Evolutionary conservation across 2,113 vertebrate genomes (phyloP), one percentile per base, ranked within the genome.

Genomic region (Neoarius graeffei): DNA sequence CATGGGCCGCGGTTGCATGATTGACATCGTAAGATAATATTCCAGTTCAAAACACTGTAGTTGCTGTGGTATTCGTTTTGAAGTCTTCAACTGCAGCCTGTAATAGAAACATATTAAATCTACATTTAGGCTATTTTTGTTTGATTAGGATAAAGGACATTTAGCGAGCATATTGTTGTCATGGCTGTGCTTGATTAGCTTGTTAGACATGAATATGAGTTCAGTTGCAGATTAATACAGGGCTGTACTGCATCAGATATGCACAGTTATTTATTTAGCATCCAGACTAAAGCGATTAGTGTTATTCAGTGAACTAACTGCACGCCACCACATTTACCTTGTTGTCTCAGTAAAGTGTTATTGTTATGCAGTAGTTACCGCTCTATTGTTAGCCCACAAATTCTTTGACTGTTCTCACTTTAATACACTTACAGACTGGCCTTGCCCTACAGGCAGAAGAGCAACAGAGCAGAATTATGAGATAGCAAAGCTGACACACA

Each of bases 1-100:
- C 83, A 87, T 86, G 90, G 77, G 86, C 67, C 81, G 54, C 66
- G 88, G 85, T 89, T 85, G 74, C 67, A 60, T 86, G 86, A 91
- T 87, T 87, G 88, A 91, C 90, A 87, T 87, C 54, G 86, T 86
- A 83, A 83, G 83, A 89, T 91, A 90, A 90, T 86, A 89, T 77
- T 79, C 83, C 85, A 56, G 83, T 73, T 76, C 73, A 77, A 87
- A 83, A 90, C 83, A 76, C 87, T 84, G 82, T 54, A 85, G 83
- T 91, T 71, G 76, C 52, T 89, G 54, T 60, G 77, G 86, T 89
- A 66, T 86, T 71, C 83, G 56, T 82, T 87, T 89, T 91, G 80
- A 89, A 89, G 86, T 84, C 25, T 85, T 62, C 57, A 80, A 87
- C 89, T 87, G 74, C 82, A 83, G 85, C 52, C 54, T 83, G 76